A percentile compares a stretch with the other conserved stretches of the same genome.
Conservation (phyloP, 1,140 invertebrate genomes). For the Hyles vespertilio region DNA sequence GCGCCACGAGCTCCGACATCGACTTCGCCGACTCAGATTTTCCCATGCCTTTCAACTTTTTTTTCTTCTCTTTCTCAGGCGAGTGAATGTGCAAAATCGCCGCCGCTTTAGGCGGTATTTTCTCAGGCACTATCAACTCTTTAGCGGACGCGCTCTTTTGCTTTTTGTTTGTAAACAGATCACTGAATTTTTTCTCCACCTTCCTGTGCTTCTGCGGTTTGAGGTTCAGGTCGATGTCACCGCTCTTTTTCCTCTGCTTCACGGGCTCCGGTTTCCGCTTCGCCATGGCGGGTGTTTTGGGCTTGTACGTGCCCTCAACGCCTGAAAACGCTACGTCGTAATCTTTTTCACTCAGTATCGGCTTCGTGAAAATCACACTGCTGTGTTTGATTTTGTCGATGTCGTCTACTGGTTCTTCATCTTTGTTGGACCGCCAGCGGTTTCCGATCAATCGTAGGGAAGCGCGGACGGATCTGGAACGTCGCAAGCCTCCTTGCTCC, state of each 20-base stretch:
- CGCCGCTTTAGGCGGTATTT: conserved; percentile 77
- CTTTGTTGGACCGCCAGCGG: conserved; percentile 70
- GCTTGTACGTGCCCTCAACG: conserved; percentile 66
- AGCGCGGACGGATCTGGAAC: conserved; percentile 83
- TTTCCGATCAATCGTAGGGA: conserved; percentile 81
- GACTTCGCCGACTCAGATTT: conserved; percentile 57
- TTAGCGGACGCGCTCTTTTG: conserved; percentile 56
- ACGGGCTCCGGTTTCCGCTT: conserved; percentile 50
- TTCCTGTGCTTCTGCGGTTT: conserved; percentile 59
- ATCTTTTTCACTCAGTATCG: conserved; percentile 66
- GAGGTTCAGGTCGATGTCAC: conserved; percentile 58
- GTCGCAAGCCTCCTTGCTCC: conserved; percentile 74
- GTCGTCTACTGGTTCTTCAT: conserved; percentile 47
- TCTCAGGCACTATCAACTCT: conserved; percentile 61
- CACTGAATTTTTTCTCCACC: conserved; percentile 69
- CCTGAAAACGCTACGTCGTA: conserved; percentile 61
- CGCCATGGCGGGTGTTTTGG: conserved; percentile 74
- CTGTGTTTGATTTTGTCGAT: conserved; percentile 51
- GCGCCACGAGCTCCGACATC: conserved; percentile 36
- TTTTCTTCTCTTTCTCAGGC: conserved; percentile 60
- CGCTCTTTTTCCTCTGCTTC: conserved; percentile 56
- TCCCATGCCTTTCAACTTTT: conserved; percentile 51
- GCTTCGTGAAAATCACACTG: conserved; percentile 60
- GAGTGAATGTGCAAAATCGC: conserved; percentile 75
- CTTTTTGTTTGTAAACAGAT: conserved; percentile 65